Base-by-base conservation (phyloP, 2,888 invertebrate genomes). In the Elysia crispata region DNA sequence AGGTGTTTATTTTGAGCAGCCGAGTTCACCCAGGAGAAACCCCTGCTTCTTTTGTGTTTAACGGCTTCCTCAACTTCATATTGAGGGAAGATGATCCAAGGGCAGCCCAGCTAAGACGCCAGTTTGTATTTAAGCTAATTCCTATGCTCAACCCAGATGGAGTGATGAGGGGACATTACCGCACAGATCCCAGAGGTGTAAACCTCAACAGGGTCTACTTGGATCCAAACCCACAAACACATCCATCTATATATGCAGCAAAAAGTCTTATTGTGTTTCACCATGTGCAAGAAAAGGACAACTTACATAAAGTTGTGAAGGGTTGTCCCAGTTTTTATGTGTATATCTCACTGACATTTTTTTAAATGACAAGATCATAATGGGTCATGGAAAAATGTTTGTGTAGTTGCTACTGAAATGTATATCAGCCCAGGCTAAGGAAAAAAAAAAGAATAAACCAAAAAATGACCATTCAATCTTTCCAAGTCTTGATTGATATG, bases 61-160 rank as follows among this genome's bases (percentile, higher is more conserved):
- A 97, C 91, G 97, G 97, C 0, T 95, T 97, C 87, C 93, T 97
- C 11, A 95, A 96, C 90, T 94, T 96, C 67, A 93, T 97, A 64
- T 92, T 97, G 25, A 86, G 90, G 60, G 94, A 95, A 49, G 95
- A 95, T 81, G 97, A 97, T 91, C 94, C 95, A 0, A 94, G 96
- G 78, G 96, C 96, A 28, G 93, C 94, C 76, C 93, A 94, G 79
- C 93, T 97, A 69, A 94, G 97, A 76, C 95, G 94, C 87, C 86
- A 90, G 77, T 93, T 87, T 88, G 96, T 97, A 84, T 97, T 97
- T 93, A 97, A 97, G 93, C 93, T 97, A 91, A 95, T 97, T 84
- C 97, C 97, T 0, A 96, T 97, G 93, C 92, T 97, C 83, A 97
- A 97, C 93, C 97, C 97, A 0, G 97, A 97, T 89, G 97, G 97